Conservation (phyloP, 2,113 vertebrate species). For the Atherinomorus stipes region DNA sequence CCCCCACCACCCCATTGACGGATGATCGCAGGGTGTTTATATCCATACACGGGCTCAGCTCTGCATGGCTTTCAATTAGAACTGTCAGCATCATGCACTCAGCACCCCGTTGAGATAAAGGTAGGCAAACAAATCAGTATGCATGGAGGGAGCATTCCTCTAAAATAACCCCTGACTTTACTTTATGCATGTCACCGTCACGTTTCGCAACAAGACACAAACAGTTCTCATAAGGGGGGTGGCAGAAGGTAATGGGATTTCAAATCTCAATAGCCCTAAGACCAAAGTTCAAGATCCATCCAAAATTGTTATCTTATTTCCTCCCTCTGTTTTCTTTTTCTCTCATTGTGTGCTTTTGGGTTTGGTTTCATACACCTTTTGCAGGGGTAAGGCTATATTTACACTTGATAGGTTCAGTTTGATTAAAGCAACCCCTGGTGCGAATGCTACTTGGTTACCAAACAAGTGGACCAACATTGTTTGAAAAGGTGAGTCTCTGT, state of each 20-base stretch:
- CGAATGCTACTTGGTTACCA: too few species aligned
- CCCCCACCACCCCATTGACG: slow-evolving; percentile 29
- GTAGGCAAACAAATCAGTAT: slow-evolving; percentile 64
- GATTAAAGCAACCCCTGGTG: not conserved
- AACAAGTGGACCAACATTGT: too few species aligned
- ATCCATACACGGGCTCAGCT: slow-evolving; percentile 44
- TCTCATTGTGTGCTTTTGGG: too few species aligned
- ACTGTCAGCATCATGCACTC: slow-evolving; percentile 52
- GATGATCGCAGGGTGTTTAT: slow-evolving; percentile 50
- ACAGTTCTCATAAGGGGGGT: not conserved
- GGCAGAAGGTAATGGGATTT: not conserved
- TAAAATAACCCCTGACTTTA: slow-evolving; percentile 15
- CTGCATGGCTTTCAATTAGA: slow-evolving; percentile 69
- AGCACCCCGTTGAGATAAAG: slow-evolving; percentile 54
- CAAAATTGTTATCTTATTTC: not conserved
- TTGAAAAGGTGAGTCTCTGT: too few species aligned
- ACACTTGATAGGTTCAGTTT: too few species aligned
- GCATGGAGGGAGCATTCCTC: slow-evolving; percentile 32
- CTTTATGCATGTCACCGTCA: not conserved
- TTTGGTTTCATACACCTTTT: too few species aligned
- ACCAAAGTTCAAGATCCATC: not conserved
- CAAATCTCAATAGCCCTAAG: not conserved
- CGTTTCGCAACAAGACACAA: not conserved
- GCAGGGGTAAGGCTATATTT: too few species aligned
- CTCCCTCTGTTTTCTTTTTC: too few species aligned